Evolutionary conservation across 2,888 invertebrate species (phyloP).

Genomic region (Chalcis sispes): DNA sequence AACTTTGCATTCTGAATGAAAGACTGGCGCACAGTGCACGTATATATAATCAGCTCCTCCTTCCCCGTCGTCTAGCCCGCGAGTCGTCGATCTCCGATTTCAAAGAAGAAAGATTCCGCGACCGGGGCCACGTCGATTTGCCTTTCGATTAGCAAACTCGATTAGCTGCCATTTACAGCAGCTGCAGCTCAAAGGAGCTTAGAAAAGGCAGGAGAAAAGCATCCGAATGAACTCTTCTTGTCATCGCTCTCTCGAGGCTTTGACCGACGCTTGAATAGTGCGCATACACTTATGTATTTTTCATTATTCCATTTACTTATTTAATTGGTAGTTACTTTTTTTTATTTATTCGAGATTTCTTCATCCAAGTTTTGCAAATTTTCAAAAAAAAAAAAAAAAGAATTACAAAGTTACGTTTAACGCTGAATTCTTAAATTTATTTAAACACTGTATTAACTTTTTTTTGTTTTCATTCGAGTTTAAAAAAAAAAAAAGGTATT

Average conservation of each 20-base stretch:
- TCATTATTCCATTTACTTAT: conserved; percentile 21
- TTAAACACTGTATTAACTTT: too few species aligned
- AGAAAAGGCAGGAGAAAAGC: conserved; percentile 40
- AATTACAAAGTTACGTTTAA: too few species aligned
- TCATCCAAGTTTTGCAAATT: too few species aligned
- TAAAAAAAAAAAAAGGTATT: too few species aligned
- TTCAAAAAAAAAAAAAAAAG: too few species aligned
- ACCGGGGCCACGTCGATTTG: neutral
- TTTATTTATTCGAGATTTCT: too few species aligned
- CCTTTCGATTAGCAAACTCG: conserved; percentile 48
- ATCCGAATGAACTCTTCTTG: neutral
- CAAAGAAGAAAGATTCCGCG: conserved; percentile 4
- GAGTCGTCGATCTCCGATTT: neutral
- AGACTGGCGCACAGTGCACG: neutral
- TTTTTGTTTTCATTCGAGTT: too few species aligned
- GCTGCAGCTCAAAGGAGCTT: neutral
- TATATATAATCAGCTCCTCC: neutral
- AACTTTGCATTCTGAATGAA: neutral
- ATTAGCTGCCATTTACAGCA: conserved; percentile 49
- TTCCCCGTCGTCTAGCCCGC: neutral
- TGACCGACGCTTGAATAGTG: conserved; percentile 42
- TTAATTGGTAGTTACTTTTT: too few species aligned
- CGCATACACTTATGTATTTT: conserved; percentile 20
- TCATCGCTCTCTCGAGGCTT: neutral
- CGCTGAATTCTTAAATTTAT: too few species aligned